Evolutionary conservation across 2,113 vertebrate species (phyloP), one percentile per base, ranked within the genome.

Genomic region (Tringa solitaria): DNA sequence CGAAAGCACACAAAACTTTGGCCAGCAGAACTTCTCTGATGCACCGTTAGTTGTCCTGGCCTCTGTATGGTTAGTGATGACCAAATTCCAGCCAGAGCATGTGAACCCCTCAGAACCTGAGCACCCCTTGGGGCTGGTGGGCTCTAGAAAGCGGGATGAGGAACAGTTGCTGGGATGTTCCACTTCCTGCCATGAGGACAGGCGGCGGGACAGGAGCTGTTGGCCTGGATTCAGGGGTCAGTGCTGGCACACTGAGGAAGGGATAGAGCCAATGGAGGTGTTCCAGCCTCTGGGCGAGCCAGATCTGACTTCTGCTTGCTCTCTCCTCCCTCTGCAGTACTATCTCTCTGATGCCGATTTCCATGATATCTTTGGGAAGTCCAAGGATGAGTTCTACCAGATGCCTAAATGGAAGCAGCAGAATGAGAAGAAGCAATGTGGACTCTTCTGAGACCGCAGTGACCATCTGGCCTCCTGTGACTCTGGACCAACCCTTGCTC

Each of bases 341-440:
- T 98, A 98, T 88, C 97, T 99, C 85, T 99, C 98, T 1, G 99
- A 99, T 37, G 92, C 82, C 0, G 98, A 99, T 64, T 99, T 99
- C 89, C 97, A 98, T 2, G 98, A 95, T 20, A 97, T 99, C 95
- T 98, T 99, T 0, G 98, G 99, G 45, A 98, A 98, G 60, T 97
- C 95, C 77, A 99, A 98, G 70, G 21, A 97, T 0, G 98, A 99
- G 70, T 99, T 99, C 96, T 97, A 96, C 86, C 97, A 98, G 53
- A 97, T 99, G 97, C 99, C 99, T n/a, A 98, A 96, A 90, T 99
- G 99, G 99, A 98, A 98, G 74, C 99, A 99, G 96, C 98, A 96
- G 56, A 98, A 98, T 0, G 91, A 99, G 92, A 99, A 99, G 97
- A 99, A 99, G 90, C 98, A 98, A 45, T 96, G 97, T 3, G 98